Evolutionary conservation across 1,140 invertebrate genomes (phyloP).

Genomic region (Diabrotica undecimpunctata): DNA sequence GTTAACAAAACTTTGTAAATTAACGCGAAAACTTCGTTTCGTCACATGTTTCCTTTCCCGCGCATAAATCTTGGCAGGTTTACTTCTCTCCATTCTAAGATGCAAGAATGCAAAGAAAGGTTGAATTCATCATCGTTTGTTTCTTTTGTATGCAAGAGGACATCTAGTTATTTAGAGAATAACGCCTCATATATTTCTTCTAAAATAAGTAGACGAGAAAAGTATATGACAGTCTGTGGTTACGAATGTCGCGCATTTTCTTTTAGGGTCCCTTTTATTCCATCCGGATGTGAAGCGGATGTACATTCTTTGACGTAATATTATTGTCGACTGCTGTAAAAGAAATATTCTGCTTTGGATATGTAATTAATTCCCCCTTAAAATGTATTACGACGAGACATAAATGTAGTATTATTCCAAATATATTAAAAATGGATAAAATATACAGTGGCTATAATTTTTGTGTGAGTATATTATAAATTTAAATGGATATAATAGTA

Average conservation of each 20-base stretch:
- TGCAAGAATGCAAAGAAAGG: background rate
- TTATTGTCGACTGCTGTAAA: background rate
- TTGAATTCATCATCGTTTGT: constrained; percentile 2
- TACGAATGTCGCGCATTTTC: background rate
- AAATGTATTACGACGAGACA: no score
- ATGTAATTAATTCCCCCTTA: background rate
- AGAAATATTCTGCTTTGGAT: background rate
- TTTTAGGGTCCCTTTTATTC: background rate
- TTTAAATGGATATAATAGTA: no score
- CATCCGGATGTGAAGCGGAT: background rate
- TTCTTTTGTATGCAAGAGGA: constrained; percentile 2
- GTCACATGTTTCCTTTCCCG: no score
- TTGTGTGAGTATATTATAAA: no score
- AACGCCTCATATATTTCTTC: background rate
- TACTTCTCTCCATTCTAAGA: background rate
- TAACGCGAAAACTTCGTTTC: no score
- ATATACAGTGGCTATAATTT: no score
- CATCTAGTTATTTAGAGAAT: background rate
- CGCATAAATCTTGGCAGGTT: no score
- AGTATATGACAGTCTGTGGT: background rate
- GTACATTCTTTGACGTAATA: background rate
- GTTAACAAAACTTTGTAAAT: no score
- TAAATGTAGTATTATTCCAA: no score
- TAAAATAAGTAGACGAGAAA: background rate
- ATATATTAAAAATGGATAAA: no score